Base-by-base conservation (phyloP, 2,888 invertebrate genomes). In the Merodon equestris region DNA sequence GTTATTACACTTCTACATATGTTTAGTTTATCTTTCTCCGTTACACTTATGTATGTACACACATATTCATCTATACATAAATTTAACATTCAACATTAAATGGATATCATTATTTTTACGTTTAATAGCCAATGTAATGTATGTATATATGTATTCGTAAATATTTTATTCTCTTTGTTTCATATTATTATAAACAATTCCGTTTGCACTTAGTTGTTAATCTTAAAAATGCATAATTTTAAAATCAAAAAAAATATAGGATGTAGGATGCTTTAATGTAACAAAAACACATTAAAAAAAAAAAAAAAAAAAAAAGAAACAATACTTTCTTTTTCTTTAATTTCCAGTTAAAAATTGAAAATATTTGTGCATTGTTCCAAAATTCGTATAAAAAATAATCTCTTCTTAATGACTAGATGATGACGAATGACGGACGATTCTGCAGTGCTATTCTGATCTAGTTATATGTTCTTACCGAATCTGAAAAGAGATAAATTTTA, bases 401-500 rank as follows among this genome's bases (percentile, higher is more conserved):
- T 82, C 82, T 66, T 71, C 77, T 82, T 82, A 77, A 74, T 82
- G 82, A 82, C 79, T 82, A 82, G 82, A 82, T 75, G 54, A 54
- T 74, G 81, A 70, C 60, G 68, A 68, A 53, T 48, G 64, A 60
- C 73, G 67, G 50, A 74, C 53, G 68, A 54, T 63, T 51, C 58
- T 63, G 54, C 58, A 53, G 54, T 57, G 68, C 58, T 67, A 68
- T 73, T 47, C 45, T 56, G n/a, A n/a, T n/a, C n/a, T 53, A 53
- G 38, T 61, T 66, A 57, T 66, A 57, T 72, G 45, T 66, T 44
- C 51, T 60, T 61, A 72, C 73, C 58, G 73, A 79, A 73, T 79
- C 77, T 79, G 68, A 4, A 63, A 71, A 40, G 3, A 27, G 27
- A 27, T 4, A 27, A 27, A n/a, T n/a, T n/a, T n/a, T n/a, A n/a